Percentiles rank a stretch among this genome's conserved stretches.
These are phyloP conservation scores for Indicator indicator DNA, from an alignment of 2,113 vertebrate species.

Conservation along the genomic window DNA sequence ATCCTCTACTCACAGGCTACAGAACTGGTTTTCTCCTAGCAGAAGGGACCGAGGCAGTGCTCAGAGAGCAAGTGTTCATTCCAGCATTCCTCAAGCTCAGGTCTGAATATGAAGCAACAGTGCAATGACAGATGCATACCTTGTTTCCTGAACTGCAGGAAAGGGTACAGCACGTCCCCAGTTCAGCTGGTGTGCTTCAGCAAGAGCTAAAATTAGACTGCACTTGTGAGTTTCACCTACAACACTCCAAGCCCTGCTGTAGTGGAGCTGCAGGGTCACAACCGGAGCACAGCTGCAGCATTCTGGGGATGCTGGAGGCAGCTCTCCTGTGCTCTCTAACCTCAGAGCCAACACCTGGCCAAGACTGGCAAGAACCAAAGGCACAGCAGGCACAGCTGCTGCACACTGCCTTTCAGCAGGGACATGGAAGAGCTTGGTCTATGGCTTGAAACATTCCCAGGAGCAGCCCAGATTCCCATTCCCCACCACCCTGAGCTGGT, in stretches of 20 bases:
- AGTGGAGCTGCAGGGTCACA: not conserved
- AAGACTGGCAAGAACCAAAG: not conserved
- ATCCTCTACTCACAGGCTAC: not conserved
- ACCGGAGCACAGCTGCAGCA: not conserved
- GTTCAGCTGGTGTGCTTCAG: slow-evolving; percentile 14
- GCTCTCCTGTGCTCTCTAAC: no score
- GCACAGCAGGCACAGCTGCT: not conserved
- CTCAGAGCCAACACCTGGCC: not conserved
- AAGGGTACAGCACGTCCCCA: slow-evolving; percentile 9
- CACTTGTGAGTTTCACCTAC: not conserved
- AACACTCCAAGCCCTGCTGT: not conserved
- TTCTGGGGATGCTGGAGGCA: no score
- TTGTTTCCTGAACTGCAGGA: slow-evolving; percentile 53
- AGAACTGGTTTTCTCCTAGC: not conserved
- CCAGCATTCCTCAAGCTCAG: slow-evolving; percentile 29
- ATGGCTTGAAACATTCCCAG: not conserved
- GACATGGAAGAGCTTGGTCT: no score
- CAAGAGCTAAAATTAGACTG: slow-evolving; percentile 71
- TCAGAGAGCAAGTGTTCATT: not conserved
- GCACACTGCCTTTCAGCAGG: not conserved
- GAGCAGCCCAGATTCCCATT: not conserved
- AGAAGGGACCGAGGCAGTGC: not conserved
- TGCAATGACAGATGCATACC: slow-evolving; percentile 10
- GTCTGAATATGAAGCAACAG: slow-evolving; percentile 50
- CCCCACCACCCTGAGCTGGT: not conserved